Evolutionary conservation across 2,888 invertebrate genomes (phyloP), one percentile per base, ranked within the genome.

Genomic region (Gortyna flavago): DNA sequence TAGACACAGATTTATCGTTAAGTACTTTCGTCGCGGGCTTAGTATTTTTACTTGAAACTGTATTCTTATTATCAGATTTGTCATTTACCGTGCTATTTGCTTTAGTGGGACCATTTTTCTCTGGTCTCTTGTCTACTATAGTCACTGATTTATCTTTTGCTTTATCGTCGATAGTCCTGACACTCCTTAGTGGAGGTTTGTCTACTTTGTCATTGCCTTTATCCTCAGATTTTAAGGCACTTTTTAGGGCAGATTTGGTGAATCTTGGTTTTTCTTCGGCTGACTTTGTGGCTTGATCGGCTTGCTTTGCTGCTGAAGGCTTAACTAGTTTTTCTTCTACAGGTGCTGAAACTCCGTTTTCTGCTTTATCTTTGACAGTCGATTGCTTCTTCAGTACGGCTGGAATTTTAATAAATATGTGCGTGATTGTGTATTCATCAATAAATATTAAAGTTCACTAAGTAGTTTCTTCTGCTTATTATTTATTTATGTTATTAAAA

Each of bases 301-400:
- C 94, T 85, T 92, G 93, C 82, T 95, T 96, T 0, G 95, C 94
- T 73, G 93, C 93, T 75, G 96, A 95, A 35, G 96, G 96, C 73
- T 96, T 96, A 0, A 96, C 92, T 57, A 95, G 90, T 83, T 95
- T 96, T 77, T 95, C 96, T 91, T 96, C 96, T 62, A 91, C 90
- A 2, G 94, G 90, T 74, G 93, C 93, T 29, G 94, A 87, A 4
- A 93, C 91, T 61, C 96, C 96, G 88, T 96, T 96, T 92, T 95
- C 95, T 73, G 93, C 21, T 89, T 95, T 96, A 32, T 96, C 96
- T 89, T 92, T 95, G 79, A 96, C 91, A n/a, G 96, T 96, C 0
- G 96, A 73, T 86, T 97, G 97, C 79, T 97, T 96, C 84, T 95
- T 96, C 73, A 97, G 89, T 57, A 92, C 93, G 66, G 97, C 97